phyloP scores from a whole-genome alignment of 2,113 vertebrate genomes.

The Sciurus niger region DNA sequence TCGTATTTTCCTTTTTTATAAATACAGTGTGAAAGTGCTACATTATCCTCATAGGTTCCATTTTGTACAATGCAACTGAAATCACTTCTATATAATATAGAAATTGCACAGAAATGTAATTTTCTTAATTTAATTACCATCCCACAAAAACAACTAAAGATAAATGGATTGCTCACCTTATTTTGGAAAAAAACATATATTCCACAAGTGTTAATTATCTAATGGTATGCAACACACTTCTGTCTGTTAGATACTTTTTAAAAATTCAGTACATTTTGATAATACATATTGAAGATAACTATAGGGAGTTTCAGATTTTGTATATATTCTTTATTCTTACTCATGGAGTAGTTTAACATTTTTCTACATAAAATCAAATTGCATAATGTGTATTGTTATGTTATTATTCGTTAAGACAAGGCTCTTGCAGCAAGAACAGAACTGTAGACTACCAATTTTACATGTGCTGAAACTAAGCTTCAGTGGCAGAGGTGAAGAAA shows the following conservation, averaged over 20 bases:
- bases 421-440: neutral
- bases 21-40: neutral
- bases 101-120: neutral
- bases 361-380: slow-evolving; percentile 6
- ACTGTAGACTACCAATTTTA: neutral
- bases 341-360: neutral
- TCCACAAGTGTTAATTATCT: neutral
- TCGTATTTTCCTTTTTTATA: slow-evolving; percentile 1
- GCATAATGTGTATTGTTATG: neutral
- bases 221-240: neutral
- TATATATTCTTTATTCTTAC: neutral
- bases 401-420: neutral
- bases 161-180: neutral
- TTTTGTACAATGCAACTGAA: slow-evolving; percentile 3
- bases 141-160: neutral
- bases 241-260: neutral
- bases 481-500: neutral
- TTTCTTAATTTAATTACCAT: slow-evolving; percentile 20
- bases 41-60: neutral
- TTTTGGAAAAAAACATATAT: neutral
- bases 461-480: neutral
- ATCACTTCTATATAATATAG: neutral
- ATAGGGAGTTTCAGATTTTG: neutral
- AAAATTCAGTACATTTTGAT: slow-evolving; percentile 23
- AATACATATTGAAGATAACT: neutral